Evolutionary conservation across 2,888 invertebrate species (phyloP), one percentile per base, ranked within the genome.

Genomic region (Pyrrhia umbra): DNA sequence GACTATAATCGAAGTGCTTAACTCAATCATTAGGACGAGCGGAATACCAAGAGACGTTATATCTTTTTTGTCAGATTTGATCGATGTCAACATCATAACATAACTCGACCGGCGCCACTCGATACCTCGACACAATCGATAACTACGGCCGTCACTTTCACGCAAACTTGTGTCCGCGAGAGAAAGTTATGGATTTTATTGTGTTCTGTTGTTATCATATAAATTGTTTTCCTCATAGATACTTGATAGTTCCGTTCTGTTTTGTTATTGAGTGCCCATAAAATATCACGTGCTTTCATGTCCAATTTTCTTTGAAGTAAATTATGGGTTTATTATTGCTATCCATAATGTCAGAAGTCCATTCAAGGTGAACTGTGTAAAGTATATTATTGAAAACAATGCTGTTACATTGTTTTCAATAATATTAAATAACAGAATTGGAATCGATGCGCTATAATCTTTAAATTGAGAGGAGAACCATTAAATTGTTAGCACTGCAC

Each of bases 161-260:
- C 74, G 50, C 49, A 18, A 57, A 46, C 58, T 61, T 47, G 59
- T 45, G 62, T 50, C 54, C 55, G 54, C 25, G 37, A 37, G 75
- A 57, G 75, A 75, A 75, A 75, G 75, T 72, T 63, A 59, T 59
- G 30, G 27, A 46, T 60, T 66, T 71, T 55, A 40, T 72, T 67
- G 27, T 62, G 75, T 77, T 75, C 63, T 77, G 57, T 75, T 75
- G 63, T 77, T 30, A 77, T 74, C 56, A 59, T 54, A 43, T 42
- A 60, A 69, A 62, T 45, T 37, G 50, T 23, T 45, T 42, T 21
- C 40, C 37, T 62, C 42, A 40, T 21, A 39, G 46, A 23, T 18
- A 13, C 16, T 56, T 20, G 15, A 68, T 49, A 68, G 42, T 39
- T 51, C 37, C 18, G 16, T 16, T 39, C 20, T 16, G 20, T 47